These are phyloP conservation scores for Sphyrna mokarran DNA, from an alignment of 2,113 vertebrate species.

Conservation along the genomic window DNA sequence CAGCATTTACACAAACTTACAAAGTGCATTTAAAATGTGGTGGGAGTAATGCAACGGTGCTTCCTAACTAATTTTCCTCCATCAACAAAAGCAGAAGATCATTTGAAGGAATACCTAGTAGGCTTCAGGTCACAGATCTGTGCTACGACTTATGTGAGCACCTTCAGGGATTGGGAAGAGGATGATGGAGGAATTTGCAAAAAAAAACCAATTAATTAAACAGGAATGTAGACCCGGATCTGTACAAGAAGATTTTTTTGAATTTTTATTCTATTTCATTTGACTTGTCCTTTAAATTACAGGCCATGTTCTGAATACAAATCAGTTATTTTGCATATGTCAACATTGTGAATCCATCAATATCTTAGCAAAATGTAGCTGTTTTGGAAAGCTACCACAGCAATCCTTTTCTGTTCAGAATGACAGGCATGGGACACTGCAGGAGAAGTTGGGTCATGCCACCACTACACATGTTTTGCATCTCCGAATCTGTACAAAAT, in stretches of 20 bases:
- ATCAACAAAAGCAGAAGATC: not conserved
- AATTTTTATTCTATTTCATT: not conserved
- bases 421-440: not conserved
- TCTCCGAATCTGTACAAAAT: not conserved
- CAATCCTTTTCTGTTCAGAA: not conserved
- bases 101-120: not conserved
- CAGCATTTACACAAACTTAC: not conserved
- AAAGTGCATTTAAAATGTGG: not conserved
- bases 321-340: slow-evolving; percentile 5
- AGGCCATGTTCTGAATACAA: not conserved
- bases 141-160: not conserved
- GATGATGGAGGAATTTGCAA: not conserved
- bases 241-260: not conserved
- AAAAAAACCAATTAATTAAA: not conserved
- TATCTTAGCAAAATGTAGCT: not conserved
- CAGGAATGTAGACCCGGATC: no score
- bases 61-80: not conserved
- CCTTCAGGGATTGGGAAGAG: not conserved
- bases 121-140: not conserved
- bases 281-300: not conserved
- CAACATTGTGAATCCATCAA: not conserved
- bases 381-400: not conserved
- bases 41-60: not conserved
- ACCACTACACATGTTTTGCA: not conserved
- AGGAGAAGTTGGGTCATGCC: not conserved